These are phyloP conservation scores for Dryomyza anilis DNA, from an alignment of 2,888 invertebrate species.

Conservation along the genomic window DNA sequence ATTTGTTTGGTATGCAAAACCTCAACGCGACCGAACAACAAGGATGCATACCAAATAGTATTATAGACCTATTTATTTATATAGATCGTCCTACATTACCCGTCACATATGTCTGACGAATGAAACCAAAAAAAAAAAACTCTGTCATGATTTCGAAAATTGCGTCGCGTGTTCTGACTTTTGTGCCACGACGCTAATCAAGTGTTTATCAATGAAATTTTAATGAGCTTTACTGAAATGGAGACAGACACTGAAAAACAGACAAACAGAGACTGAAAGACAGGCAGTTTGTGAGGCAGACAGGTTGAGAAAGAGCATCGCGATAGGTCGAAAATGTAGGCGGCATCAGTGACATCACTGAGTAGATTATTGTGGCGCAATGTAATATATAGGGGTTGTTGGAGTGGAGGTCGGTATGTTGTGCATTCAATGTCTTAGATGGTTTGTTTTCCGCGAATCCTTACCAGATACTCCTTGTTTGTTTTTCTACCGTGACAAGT, in stretches of 20 bases:
- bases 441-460: background rate
- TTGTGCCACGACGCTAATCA: slow-evolving; percentile 28
- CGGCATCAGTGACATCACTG: too few species aligned
- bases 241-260: background rate
- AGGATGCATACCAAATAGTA: too few species aligned
- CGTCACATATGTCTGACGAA: too few species aligned
- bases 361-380: too few species aligned
- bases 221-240: slow-evolving; percentile 19
- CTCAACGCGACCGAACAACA: too few species aligned
- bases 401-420: background rate
- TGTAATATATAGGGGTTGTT: too few species aligned
- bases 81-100: too few species aligned
- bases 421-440: background rate
- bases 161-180: slow-evolving; percentile 15
- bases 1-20: too few species aligned
- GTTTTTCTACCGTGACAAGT: background rate
- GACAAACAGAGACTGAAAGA: background rate
- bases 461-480: background rate
- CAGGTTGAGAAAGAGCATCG: background rate
- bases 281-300: background rate
- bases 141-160: too few species aligned
- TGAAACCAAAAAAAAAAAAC: too few species aligned
- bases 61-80: too few species aligned
- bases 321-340: background rate
- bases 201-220: slow-evolving; percentile 47